Conservation (phyloP, 2,888 invertebrate genomes). For the Brachyptera risi region DNA sequence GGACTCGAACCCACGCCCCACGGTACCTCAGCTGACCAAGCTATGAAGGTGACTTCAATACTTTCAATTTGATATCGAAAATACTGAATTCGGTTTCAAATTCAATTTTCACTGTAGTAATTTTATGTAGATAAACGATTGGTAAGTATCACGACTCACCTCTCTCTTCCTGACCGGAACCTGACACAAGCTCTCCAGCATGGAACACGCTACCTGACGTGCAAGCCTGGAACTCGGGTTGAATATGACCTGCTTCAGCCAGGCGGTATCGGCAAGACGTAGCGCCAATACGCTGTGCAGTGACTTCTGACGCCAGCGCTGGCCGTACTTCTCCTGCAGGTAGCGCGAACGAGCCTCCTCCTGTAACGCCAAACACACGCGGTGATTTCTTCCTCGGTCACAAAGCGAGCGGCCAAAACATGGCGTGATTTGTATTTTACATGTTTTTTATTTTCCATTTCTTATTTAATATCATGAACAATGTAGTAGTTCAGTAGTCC, state of each 20-base stretch:
- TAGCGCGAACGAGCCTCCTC: conserved; percentile 51
- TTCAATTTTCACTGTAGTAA: no score
- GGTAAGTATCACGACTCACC: conserved; percentile 50
- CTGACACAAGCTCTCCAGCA: conserved; percentile 78
- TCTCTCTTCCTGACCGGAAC: conserved; percentile 63
- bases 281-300: conserved; percentile 54
- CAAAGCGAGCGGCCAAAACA: no score
- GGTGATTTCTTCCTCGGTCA: no score
- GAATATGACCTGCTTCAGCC: conserved; percentile 90
- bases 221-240: conserved; percentile 87
- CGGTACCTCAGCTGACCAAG: no score
- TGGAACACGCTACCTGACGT: conserved; percentile 82
- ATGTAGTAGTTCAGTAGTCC: no score
- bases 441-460: no score
- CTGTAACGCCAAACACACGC: no score
- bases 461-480: no score
- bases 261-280: conserved; percentile 65
- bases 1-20: no score
- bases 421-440: no score
- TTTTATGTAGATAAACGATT: no score
- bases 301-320: conserved; percentile 56
- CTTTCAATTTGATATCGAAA: background rate
- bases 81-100: background rate
- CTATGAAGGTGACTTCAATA: no score
- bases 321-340: conserved; percentile 70